A percentile compares a stretch with the other conserved stretches of the same genome.
These are phyloP conservation scores for Acronicta alni DNA, from an alignment of 2,888 invertebrate genomes.

Conservation along the genomic window DNA sequence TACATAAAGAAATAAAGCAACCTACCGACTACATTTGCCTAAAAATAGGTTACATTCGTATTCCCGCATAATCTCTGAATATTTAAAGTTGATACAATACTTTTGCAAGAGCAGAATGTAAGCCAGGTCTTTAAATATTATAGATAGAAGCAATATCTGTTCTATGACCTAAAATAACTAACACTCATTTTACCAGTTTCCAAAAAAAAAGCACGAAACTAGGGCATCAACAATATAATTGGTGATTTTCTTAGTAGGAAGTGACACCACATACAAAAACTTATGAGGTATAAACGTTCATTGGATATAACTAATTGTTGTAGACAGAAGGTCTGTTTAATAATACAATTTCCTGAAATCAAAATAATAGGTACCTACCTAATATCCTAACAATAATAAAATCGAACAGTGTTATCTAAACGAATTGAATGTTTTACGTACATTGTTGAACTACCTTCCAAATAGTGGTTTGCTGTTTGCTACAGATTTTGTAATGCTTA, in stretches of 20 bases:
- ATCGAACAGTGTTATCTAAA: too few relatives aligned
- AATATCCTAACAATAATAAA: too few relatives aligned
- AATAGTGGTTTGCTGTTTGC: too few relatives aligned
- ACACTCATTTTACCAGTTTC: slow-evolving; percentile 20
- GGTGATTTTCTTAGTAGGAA: not conserved
- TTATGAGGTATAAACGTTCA: too few relatives aligned
- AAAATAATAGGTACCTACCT: too few relatives aligned
- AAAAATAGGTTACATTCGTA: slow-evolving; percentile 52
- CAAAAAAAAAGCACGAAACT: not conserved
- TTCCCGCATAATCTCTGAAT: slow-evolving; percentile 74
- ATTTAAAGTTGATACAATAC: slow-evolving; percentile 64
- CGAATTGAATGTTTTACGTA: too few relatives aligned
- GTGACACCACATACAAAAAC: not conserved
- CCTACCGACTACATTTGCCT: slow-evolving; percentile 32
- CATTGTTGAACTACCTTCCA: too few relatives aligned
- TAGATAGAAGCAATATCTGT: slow-evolving; percentile 27
- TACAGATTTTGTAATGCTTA: not conserved
- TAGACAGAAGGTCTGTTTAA: too few relatives aligned
- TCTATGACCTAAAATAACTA: slow-evolving; percentile 20
- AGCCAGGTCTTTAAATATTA: slow-evolving; percentile 39
- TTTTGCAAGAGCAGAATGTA: slow-evolving; percentile 58
- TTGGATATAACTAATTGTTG: too few relatives aligned
- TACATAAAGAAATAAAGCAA: slow-evolving; percentile 56
- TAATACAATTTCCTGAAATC: too few relatives aligned
- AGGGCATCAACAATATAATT: slow-evolving; percentile 29